Base-by-base conservation (phyloP, 2,888 invertebrate genomes). In the Synergus japonicus region DNA sequence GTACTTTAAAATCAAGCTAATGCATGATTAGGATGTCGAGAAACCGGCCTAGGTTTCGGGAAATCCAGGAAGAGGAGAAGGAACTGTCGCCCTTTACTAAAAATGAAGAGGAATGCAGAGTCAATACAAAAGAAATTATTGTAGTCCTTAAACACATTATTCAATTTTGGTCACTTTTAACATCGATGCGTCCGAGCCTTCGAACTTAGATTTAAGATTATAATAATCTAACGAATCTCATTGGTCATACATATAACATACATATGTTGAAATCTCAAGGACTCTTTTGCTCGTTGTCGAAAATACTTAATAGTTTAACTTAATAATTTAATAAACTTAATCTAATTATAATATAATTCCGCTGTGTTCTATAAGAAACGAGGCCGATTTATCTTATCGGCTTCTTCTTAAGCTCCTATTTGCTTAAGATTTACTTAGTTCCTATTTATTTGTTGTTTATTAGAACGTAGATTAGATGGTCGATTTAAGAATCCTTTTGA, bases 161-260 rank as follows among this genome's bases (percentile, higher is more conserved):
- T 73, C 4, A 73, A 54, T 69, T 69, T 54, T 73, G 15, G 37
- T 54, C 54, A 54, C 22, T 37, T 49, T 49, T 54, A 73, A 73
- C 73, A 73, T 73, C 73, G 73, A 73, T 73, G 37, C 54, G 37
- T 54, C 54, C 37, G 73, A 54, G 73, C 73, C 73, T 54, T 73
- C 73, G 54, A 54, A 73, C n/a, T 8, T 73, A 73, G 73, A 9
- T 15, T 73, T 73, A 73, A 54, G 73, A 73, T 73, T 73, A 54
- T 37, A 73, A 54, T 3, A n/a, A 73, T 15, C 29, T 49, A 4
- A 49, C 54, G 73, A 73, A 73, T 73, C 54, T 73, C 73, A 54
- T 54, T 29, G 37, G 29, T 15, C 15, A 44, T 44, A 10, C 12
- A 46, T 29, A 22, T 69, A 49, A 54, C 8, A 49, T 49, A 49